A percentile compares a stretch with the other conserved stretches of the same genome.
phyloP scores from a whole-genome alignment of 2,888 invertebrate species.

The Conomelus anceps region DNA sequence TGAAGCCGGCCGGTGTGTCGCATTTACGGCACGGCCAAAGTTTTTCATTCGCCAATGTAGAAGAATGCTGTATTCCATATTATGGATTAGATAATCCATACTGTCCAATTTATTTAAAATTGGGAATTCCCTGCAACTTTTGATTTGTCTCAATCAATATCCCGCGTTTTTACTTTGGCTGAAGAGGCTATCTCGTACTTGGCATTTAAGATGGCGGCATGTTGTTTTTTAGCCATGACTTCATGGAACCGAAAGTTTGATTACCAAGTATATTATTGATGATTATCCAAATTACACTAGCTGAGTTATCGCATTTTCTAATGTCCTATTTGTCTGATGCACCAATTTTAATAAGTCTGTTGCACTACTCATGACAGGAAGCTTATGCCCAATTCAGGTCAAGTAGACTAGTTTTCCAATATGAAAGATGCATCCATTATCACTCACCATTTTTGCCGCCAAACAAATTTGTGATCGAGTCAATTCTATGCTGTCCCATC shows the following conservation, averaged over 20 bases:
- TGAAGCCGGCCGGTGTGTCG: conserved; percentile 17
- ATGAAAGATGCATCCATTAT: neutral
- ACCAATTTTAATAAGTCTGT: too few species aligned
- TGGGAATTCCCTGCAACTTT: neutral
- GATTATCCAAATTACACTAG: neutral
- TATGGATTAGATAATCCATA: too few species aligned
- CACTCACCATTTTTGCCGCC: neutral
- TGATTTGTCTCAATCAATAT: neutral
- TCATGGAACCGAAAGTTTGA: conserved; percentile 18
- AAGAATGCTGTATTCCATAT: too few species aligned
- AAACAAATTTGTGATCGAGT: neutral
- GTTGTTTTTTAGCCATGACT: conserved; percentile 35
- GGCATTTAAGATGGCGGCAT: conserved; percentile 34
- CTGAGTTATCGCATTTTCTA: neutral
- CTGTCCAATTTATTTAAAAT: neutral
- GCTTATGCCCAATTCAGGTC: neutral
- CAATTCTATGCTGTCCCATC: too few species aligned
- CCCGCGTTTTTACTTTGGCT: conserved; percentile 15
- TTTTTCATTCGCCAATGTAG: neutral
- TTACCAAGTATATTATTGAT: neutral
- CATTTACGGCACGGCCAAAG: neutral
- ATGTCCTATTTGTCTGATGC: too few species aligned
- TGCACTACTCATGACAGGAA: neutral
- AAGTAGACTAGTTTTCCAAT: neutral
- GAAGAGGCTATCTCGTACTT: conserved; percentile 24